A percentile compares a stretch with the other conserved stretches of the same genome.
Conservation (phyloP, 2,113 vertebrate genomes). For the Phrynocephalus versicolor region DNA sequence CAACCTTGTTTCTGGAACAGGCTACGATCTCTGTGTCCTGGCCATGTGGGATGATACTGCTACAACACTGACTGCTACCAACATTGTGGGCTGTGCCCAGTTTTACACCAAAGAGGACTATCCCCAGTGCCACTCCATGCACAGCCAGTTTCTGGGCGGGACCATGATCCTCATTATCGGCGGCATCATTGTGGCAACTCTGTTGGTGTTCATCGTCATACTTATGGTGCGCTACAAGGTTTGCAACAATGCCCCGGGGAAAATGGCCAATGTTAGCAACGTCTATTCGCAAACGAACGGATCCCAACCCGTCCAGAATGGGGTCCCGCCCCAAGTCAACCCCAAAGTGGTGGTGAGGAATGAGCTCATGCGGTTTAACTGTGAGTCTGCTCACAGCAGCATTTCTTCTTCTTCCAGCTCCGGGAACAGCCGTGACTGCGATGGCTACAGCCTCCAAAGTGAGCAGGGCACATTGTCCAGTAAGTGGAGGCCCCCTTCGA, state of each 20-base stretch:
- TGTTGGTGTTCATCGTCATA: slow-evolving; percentile 94
- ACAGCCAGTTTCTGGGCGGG: slow-evolving; percentile 92
- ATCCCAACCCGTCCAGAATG: slow-evolving; percentile 81
- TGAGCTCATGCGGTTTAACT: slow-evolving; percentile 89
- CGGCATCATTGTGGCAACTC: slow-evolving; percentile 93
- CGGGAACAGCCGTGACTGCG: slow-evolving; percentile 81
- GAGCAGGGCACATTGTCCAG: slow-evolving; percentile 84
- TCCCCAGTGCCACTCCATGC: slow-evolving; percentile 91
- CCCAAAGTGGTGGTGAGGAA: slow-evolving; percentile 87
- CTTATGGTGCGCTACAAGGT: slow-evolving; percentile 97
- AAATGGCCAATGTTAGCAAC: slow-evolving; percentile 86
- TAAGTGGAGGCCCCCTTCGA: slow-evolving; percentile 85
- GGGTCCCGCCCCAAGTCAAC: slow-evolving; percentile 77
- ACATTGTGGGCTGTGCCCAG: slow-evolving; percentile 92
- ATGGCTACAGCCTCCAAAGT: slow-evolving; percentile 80
- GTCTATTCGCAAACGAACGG: slow-evolving; percentile 93
- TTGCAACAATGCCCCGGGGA: slow-evolving; percentile 81
- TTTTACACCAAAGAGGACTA: slow-evolving; percentile 93
- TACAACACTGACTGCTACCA: slow-evolving; percentile 94
- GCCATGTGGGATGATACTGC: slow-evolving; percentile 96
- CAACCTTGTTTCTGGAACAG: slow-evolving; percentile 92
- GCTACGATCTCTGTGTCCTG: slow-evolving; percentile 95
- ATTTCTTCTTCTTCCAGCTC: slow-evolving; percentile 88
- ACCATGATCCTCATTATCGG: slow-evolving; percentile 98
- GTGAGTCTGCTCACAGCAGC: slow-evolving; percentile 86